Conservation (phyloP, 2,888 invertebrate species). For the Ischnura elegans region DNA sequence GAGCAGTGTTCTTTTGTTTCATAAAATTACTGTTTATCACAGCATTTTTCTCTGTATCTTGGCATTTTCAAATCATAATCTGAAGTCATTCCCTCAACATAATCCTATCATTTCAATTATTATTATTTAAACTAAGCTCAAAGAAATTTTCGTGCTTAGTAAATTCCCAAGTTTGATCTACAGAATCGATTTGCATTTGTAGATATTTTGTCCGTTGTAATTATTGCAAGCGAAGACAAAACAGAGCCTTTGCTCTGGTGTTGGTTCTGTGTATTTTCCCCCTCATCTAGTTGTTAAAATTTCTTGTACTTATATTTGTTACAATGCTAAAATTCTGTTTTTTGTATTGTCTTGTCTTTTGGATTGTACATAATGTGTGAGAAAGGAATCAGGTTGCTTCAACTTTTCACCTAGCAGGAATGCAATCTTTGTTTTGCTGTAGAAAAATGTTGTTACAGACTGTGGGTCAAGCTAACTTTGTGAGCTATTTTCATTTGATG, state of each 20-base stretch:
- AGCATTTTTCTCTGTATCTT: slow-evolving; percentile 6
- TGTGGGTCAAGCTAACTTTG: neutral
- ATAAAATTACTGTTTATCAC: neutral
- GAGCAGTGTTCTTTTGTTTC: slow-evolving; percentile 54
- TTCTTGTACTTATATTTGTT: slow-evolving; percentile 61
- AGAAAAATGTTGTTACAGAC: neutral
- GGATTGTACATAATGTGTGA: slow-evolving; percentile 22
- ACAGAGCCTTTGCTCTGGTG: neutral
- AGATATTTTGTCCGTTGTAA: neutral
- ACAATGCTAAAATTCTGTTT: slow-evolving; percentile 38
- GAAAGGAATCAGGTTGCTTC: neutral
- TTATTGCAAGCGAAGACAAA: neutral
- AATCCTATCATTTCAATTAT: neutral
- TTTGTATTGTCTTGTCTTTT: slow-evolving; percentile 32
- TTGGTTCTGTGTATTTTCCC: neutral
- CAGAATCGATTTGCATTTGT: neutral
- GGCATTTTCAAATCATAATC: slow-evolving; percentile 24
- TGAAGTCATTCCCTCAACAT: slow-evolving; percentile 23
- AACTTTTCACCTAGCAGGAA: neutral
- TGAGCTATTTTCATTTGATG: slow-evolving; percentile 15
- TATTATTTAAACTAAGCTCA: neutral
- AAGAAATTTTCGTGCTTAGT: slow-evolving; percentile 18
- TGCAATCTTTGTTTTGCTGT: slow-evolving; percentile 5
- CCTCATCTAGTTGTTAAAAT: neutral
- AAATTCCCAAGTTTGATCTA: neutral